phyloP scores from a whole-genome alignment of 1,140 invertebrate genomes.

The Drosophila triauraria region DNA sequence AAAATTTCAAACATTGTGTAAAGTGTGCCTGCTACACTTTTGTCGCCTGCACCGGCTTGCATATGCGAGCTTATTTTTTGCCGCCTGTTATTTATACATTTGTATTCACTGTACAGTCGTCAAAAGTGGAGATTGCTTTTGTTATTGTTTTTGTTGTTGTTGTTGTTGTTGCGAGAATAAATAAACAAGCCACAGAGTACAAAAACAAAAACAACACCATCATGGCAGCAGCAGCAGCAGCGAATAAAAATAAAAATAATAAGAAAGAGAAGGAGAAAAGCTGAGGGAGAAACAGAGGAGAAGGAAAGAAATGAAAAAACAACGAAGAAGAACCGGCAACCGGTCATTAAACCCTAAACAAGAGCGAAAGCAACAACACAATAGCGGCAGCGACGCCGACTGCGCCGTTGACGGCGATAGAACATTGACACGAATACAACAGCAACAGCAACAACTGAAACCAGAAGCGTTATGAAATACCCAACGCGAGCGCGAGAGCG shows the following conservation, averaged over 20 bases:
- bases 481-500: constrained; percentile 47
- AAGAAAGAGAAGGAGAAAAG: constrained; percentile 27
- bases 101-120: constrained; percentile 46
- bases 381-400: constrained; percentile 56
- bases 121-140: constrained; percentile 25
- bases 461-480: constrained; percentile 83
- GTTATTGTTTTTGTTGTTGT: constrained; percentile 27
- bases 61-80: constrained; percentile 14
- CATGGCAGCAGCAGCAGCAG: constrained; percentile 28
- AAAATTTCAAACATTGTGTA: background rate
- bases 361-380: constrained; percentile 81
- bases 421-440: constrained; percentile 80
- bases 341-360: constrained; percentile 84
- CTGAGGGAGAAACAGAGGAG: constrained; percentile 1
- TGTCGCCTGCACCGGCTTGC: constrained; percentile 20
- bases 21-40: background rate
- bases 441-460: constrained; percentile 67
- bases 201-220: constrained; percentile 37
- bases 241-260: constrained; percentile 54
- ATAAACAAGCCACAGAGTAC: constrained; percentile 69
- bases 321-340: constrained; percentile 76
- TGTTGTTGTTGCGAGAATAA: constrained; percentile 70
- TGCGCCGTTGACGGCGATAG: constrained; percentile 33
- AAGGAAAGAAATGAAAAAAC: constrained; percentile 44
- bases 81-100: constrained; percentile 31